Base-by-base conservation (phyloP, 1,140 invertebrate species). In the Nasonia longicornis region DNA sequence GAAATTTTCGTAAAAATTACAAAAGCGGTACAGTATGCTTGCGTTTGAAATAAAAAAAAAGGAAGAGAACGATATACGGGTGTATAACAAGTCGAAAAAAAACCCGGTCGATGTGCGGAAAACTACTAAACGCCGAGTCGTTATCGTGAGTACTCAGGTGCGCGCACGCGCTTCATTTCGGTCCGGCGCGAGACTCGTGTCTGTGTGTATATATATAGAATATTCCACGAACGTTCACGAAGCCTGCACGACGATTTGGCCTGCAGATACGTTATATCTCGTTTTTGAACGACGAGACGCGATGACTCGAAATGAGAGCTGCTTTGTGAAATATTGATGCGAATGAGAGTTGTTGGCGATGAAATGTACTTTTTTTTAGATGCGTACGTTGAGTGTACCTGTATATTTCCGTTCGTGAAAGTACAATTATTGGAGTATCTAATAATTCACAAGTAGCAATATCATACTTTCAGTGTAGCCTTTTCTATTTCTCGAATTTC, bases 111-210 rank as follows among this genome's bases (percentile, higher is more conserved):
- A 71, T 75, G 58, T 26, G 79, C 74, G 84, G 76, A 85, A 83
- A 86, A 67, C 81, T 80, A 83, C 82, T 75, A 48, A 29, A 58
- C 48, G 48, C 12, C 63, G 42, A 14, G 31, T 79, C 29, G 79
- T 85, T 85, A 85, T 86, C 85, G 48, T 14, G 69, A 82, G n/a
- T 82, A 80, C 64, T 82, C 85, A 87, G 82, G 78, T 86, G 84
- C 69, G 67, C 66, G 66, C 31, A 72, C 70, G 35, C 72, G 42
- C 38, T 22, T 76, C 1, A 73, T 52, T 73, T 73, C 42, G 42
- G 42, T 73, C 42, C 42, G 42, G n/a, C 2, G 31, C 31, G 31
- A 35, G 3, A 0, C 31, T 6, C 31, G 2, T 6, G n/a, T 26
- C 52, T 8, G 8, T 8, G n/a, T 6, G n/a, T 45, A 75, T 74